Evolutionary conservation across 2,797 vertebrate species (phyloP).

Genomic region (Arctocebus calabarensis): DNA sequence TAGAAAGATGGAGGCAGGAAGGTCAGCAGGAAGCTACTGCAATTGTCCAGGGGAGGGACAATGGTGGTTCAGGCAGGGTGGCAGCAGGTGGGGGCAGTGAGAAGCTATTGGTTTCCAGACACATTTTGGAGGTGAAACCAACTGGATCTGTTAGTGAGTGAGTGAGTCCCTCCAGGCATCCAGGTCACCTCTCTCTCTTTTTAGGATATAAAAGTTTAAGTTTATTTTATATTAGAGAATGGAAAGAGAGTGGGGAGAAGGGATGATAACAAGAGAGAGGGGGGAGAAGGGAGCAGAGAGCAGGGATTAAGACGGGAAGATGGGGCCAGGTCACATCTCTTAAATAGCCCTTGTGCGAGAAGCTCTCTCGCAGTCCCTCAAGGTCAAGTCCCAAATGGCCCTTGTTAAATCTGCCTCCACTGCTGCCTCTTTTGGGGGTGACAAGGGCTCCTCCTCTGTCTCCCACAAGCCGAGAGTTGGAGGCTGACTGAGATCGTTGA

Average conservation of each 20-base stretch:
- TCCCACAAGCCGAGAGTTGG: neutral
- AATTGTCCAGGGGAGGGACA: neutral
- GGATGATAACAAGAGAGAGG: too few species aligned
- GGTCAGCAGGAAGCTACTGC: neutral
- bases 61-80: accelerated
- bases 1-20: neutral
- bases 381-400: neutral
- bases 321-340: too few species aligned
- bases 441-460: too few species aligned
- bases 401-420: neutral
- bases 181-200: neutral
- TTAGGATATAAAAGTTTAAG: too few species aligned
- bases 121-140: neutral
- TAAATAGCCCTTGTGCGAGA: neutral
- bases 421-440: neutral
- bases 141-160: neutral
- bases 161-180: neutral
- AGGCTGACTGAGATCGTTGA: accelerated
- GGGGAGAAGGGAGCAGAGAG: too few species aligned
- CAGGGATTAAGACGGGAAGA: too few species aligned
- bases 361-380: neutral
- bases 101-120: neutral
- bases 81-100: neutral
- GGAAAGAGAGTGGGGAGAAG: too few species aligned
- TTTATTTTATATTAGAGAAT: too few species aligned